Evolutionary conservation across 35 echinoderm and acorn worm genomes (phyloP).

Genomic region (Apostichopus japonicus): DNA sequence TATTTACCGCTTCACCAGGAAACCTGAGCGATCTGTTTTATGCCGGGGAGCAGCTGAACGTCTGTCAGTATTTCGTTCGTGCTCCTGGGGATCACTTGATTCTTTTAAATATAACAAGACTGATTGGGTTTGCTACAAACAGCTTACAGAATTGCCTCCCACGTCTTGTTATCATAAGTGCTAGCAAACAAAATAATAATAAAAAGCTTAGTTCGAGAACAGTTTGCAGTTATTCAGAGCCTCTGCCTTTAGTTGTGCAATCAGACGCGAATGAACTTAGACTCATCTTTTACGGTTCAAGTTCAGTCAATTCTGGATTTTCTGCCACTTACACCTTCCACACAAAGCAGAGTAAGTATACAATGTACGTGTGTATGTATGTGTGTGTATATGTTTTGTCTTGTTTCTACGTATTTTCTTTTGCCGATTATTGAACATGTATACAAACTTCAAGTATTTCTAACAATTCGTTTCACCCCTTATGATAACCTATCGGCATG

Average conservation of each 20-base stretch:
- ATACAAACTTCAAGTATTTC: no score
- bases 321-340: slow-evolving; percentile 88
- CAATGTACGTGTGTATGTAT: no score
- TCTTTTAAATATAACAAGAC: slow-evolving; percentile 71
- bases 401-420: no score
- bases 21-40: slow-evolving; percentile 64
- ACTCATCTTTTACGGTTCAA: slow-evolving; percentile 69
- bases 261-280: slow-evolving; percentile 78
- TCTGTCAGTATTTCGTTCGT: slow-evolving; percentile 30
- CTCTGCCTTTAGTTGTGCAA: slow-evolving; percentile 86
- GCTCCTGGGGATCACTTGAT: slow-evolving; percentile 60
- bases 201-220: slow-evolving; percentile 19
- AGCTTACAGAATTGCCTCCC: slow-evolving; percentile 41
- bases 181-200: not conserved
- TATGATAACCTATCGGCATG: no score
- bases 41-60: slow-evolving; percentile 5
- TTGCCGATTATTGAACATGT: no score
- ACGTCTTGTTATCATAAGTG: slow-evolving; percentile 35
- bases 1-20: slow-evolving; percentile 72
- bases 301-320: slow-evolving; percentile 68
- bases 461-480: no score
- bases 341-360: slow-evolving; percentile 70
- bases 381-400: no score
- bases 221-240: slow-evolving; percentile 58
- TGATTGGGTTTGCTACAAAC: slow-evolving; percentile 64